Base-by-base conservation (phyloP, 2,888 invertebrate genomes). In the Notocelia uddmanniana region DNA sequence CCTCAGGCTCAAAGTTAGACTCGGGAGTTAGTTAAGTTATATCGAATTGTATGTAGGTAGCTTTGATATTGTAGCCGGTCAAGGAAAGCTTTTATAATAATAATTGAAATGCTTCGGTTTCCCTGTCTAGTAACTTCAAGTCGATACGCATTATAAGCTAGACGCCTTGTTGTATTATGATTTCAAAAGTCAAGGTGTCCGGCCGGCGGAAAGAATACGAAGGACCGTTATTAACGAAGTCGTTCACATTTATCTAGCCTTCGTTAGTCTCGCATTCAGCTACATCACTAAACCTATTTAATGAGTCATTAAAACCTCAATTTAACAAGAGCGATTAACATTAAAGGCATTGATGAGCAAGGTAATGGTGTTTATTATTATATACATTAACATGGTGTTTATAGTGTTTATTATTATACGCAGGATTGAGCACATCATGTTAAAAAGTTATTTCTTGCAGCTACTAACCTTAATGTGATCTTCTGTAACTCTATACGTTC, bases 391-490 rank as follows among this genome's bases (percentile, higher is more conserved):
- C 5, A 26, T 26, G 5, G 5, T 6, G 5, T 31, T 1, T 0
- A 31, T 31, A 5, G 8, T 45, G 45, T 45, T n/a, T n/a, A 52
- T 37, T 21, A 23, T 64, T 64, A 54, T 37, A 50, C 11, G 34
- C 21, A 37, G 52, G 50, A 50, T 50, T 50, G 11, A 31, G 31
- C 31, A 31, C 3, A 31, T 52, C 50, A 52, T 21, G 21, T 52
- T 15, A 34, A 23, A 23, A n/a, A 31, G 21, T 37, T 34, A 54
- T 64, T 8, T n/a, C 21, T 60, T 37, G 15, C 37, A 41, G 54
- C 34, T 71, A 93, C 96, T 95, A 89, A 97, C 97, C 95, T 95
- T 94, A 74, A 97, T 91, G 74, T 92, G 87, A 41, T 94, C 90
- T 63, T 96, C 96, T 18, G 94, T 89, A 54, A 97, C 86, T 67